Base-by-base conservation (phyloP, 2,888 invertebrate genomes). In the Glyphotaelius pellucidus region DNA sequence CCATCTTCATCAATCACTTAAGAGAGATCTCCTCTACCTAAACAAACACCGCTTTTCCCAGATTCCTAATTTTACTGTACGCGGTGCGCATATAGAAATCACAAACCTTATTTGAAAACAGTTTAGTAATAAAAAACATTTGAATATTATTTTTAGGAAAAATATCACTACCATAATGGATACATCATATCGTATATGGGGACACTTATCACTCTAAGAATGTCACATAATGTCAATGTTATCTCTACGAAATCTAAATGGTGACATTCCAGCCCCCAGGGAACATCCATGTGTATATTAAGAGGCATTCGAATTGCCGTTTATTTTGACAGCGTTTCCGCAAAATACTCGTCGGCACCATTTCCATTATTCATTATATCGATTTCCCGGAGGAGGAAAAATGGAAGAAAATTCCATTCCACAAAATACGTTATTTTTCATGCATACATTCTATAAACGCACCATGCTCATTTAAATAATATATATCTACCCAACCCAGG, bases 321-420 rank as follows among this genome's bases (percentile, higher is more conserved):
- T 88, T 67, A 25, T 35, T 67, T 88, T 79, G 79, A 79, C 79
- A 79, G 79, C 19, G 11, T 88, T 88, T 32, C 79, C 31, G 88
- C 31, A 35, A 79, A 88, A 80, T 25, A 52, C 30, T 87, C 47
- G 32, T 15, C 52, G 67, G 42, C 67, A 35, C 35, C 35, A n/a
- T n/a, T 79, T 67, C 79, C 32, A 88, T 88, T 79, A 67, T 79
- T 88, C 88, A 88, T 79, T 79, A 11, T n/a, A 88, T 79, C 88
- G 32, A 79, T 88, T 80, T 35, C 67, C 88, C 32, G 67, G 0
- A n/a, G 35, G 67, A 19, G 52, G 11, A 12, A 47, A 30, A n/a
- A 30, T n/a, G 47, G n/a, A 42, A 11, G 11, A 12, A 25, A 35
- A 88, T 88, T 85, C 85, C 12, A 30, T 87, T 38, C 38, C 4